Percentiles rank a stretch among this genome's conserved stretches.
phyloP scores from a whole-genome alignment of 2,797 vertebrate genomes.

The Diceros bicornis region DNA sequence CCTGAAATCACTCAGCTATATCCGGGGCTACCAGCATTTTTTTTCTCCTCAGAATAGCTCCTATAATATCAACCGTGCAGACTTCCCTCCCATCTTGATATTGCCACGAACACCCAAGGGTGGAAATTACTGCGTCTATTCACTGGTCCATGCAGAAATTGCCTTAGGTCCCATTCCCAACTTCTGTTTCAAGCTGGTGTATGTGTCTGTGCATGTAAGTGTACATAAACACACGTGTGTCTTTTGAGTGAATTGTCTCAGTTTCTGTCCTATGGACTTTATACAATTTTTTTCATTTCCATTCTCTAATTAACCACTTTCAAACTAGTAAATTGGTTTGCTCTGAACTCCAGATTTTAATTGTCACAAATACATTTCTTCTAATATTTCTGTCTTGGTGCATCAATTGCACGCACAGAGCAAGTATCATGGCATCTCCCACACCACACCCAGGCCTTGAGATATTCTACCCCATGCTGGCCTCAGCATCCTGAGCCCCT shows the following conservation, averaged over 20 bases:
- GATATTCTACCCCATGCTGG: background rate
- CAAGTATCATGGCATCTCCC: background rate
- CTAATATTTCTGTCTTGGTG: background rate
- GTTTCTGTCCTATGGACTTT: background rate
- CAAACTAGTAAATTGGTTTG: background rate
- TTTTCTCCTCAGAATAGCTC: background rate
- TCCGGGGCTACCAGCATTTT: background rate
- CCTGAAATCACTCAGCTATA: background rate
- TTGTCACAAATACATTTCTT: background rate
- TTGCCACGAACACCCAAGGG: no score
- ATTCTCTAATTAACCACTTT: background rate
- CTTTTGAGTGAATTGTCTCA: background rate
- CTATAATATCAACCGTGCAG: background rate
- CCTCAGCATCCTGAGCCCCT: no score
- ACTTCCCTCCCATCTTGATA: background rate
- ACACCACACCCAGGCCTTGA: background rate
- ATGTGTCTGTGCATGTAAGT: background rate
- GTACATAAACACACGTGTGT: background rate
- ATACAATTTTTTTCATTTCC: background rate
- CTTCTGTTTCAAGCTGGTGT: background rate
- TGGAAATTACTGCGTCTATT: background rate
- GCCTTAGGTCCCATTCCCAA: background rate
- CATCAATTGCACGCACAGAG: background rate
- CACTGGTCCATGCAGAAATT: background rate
- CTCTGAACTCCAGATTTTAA: background rate